Conservation (phyloP, 2,113 vertebrate genomes). For the Bungarus multicinctus region DNA sequence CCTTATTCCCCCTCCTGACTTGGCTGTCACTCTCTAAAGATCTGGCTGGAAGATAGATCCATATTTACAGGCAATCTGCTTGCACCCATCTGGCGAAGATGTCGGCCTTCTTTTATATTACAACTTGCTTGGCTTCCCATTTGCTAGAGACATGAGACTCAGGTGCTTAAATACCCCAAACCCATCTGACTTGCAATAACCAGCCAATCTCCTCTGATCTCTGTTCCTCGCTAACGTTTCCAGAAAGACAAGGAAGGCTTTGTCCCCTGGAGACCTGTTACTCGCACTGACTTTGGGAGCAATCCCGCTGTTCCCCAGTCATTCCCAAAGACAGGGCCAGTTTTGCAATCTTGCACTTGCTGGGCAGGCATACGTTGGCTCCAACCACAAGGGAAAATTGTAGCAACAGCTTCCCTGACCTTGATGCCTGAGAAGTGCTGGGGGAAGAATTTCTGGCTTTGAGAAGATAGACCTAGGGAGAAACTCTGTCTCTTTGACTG, state of each 20-base stretch:
- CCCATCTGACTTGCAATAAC: constrained; percentile 25
- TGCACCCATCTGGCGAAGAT: constrained; percentile 31
- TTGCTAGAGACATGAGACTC: constrained; percentile 15
- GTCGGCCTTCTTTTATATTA: constrained; percentile 8
- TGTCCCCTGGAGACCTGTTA: not conserved
- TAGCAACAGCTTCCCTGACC: not conserved
- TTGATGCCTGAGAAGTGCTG: not conserved
- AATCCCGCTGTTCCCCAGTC: not conserved
- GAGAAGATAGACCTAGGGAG: not conserved
- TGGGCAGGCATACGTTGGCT: not conserved
- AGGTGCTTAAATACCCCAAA: constrained; percentile 30
- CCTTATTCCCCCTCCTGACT: constrained; percentile 4
- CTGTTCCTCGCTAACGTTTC: not conserved
- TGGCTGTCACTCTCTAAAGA: constrained; percentile 9
- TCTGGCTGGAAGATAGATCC: constrained; percentile 28
- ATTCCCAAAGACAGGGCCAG: not conserved
- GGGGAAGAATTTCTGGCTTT: not conserved
- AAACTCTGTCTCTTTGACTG: not conserved
- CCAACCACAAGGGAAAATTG: not conserved
- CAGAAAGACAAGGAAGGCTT: not conserved
- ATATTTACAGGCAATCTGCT: constrained; percentile 38
- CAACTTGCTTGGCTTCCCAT: constrained; percentile 11
- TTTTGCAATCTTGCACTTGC: not conserved
- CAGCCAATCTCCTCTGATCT: constrained; percentile 10
- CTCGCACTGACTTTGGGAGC: not conserved